Base-by-base conservation (phyloP, 2,113 vertebrate species). In the Oenanthe oenanthe region DNA sequence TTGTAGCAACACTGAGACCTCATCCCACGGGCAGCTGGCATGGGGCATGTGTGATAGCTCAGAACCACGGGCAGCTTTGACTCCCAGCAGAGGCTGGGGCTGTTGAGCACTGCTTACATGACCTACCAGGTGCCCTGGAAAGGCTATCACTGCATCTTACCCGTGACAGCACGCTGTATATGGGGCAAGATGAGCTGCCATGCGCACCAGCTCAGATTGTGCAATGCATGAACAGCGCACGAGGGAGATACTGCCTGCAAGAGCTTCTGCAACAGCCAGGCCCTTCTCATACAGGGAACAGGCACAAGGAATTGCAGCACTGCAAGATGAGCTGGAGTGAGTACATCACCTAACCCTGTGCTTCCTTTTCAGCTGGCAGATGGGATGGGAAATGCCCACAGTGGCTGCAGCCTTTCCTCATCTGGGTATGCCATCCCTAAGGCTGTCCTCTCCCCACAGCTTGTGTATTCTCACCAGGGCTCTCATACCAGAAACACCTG, bases 11-110 rank as follows among this genome's bases (percentile, higher is more conserved):
- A 31, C 31, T 62, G 54, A 38, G 40, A 24, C n/a, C 7, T 25
- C 29, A 29, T 29, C 20, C 36, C 50, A 10, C 2, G 26, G n/a
- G 25, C 24, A 65, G 29, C 40, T 78, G 56, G n/a, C n/a, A 70
- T 0, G 0, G 66, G 32, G 31, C n/a, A 36, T 2, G 1, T 3
- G 2, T 15, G 26, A 24, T 4, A 50, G 72, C 36, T 45, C 66
- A 67, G 61, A 21, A 16, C 10, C 54, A 72, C 73, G 71, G 12
- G 17, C 31, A 54, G 47, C 34, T 73, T 61, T 57, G 66, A 36
- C 60, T 88, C 81, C 47, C 22, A 66, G 0, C 15, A 38, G 47
- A 79, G 51, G 26, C 38, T 54, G 22, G 14, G 17, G 45, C 83
- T 53, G 17, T 32, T 62, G 70, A 91, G 43, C 18, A 48, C 54